Evolutionary conservation across 2,888 invertebrate genomes (phyloP).

Genomic region (Calameuta filiformis): DNA sequence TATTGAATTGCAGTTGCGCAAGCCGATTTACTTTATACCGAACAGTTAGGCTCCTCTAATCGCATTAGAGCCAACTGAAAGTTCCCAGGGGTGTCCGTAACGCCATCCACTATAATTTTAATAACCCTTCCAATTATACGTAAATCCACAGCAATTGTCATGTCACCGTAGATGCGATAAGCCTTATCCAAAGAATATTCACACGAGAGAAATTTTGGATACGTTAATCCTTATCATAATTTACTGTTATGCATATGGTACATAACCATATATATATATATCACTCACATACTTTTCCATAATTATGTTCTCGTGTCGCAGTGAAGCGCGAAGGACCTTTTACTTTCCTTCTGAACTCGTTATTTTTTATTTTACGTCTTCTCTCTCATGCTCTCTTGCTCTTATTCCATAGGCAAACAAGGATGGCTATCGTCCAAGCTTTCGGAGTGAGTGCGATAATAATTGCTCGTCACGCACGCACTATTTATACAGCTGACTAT

Average conservation of each 20-base stretch:
- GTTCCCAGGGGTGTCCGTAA: constrained; percentile 31
- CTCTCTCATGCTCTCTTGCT: not conserved
- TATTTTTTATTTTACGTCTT: not conserved
- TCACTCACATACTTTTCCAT: not conserved
- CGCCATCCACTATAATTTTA: not conserved
- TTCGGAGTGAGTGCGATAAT: not conserved
- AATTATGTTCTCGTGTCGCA: not conserved
- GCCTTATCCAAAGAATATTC: not conserved
- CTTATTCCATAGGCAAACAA: not conserved
- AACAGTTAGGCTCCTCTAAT: constrained; percentile 26
- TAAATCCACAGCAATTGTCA: not conserved
- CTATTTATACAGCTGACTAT: not conserved
- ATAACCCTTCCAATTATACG: not conserved
- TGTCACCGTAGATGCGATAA: not conserved
- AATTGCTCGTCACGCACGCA: not conserved
- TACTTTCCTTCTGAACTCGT: not conserved
- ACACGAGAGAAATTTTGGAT: not conserved
- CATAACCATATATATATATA: not conserved
- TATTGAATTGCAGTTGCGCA: not conserved
- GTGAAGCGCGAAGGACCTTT: not conserved
- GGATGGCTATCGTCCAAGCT: not conserved
- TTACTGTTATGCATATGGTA: not conserved
- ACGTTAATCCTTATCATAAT: not conserved
- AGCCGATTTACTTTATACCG: not conserved
- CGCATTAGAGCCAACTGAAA: constrained; percentile 47